phyloP scores from a whole-genome alignment of 2,113 vertebrate genomes.

The Zosterops lateralis region DNA sequence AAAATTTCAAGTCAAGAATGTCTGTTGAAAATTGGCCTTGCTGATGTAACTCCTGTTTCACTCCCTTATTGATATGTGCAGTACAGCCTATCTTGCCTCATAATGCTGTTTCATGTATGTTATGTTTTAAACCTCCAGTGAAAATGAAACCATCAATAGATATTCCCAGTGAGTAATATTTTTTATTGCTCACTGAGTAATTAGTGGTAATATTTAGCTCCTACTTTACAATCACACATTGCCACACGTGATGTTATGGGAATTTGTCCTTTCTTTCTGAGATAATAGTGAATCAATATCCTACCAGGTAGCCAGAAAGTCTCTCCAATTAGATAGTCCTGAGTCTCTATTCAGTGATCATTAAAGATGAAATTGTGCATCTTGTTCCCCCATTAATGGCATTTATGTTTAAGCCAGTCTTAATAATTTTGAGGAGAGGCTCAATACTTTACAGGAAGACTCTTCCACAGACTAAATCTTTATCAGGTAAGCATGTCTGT shows the following conservation, averaged over 20 bases:
- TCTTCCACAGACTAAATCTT: neutral
- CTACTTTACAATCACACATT: neutral
- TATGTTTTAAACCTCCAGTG: neutral
- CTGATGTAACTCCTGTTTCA: neutral
- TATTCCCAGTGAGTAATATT: neutral
- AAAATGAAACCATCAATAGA: neutral
- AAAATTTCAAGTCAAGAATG: neutral
- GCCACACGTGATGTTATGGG: accelerated
- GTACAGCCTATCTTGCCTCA: neutral
- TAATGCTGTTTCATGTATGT: neutral
- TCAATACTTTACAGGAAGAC: neutral
- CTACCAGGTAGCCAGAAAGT: neutral
- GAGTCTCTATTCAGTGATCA: neutral
- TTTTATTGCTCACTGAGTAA: neutral
- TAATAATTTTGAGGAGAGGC: neutral
- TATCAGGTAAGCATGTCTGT: neutral
- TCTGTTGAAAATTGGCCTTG: neutral
- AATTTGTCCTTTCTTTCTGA: neutral
- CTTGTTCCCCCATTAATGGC: neutral
- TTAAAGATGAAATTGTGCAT: neutral
- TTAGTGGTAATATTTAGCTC: neutral
- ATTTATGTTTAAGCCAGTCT: neutral
- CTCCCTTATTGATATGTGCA: neutral
- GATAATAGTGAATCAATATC: neutral
- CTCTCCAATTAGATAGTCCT: neutral